Base-by-base conservation (phyloP, 2,797 vertebrate genomes). In the Halcyon badia region DNA sequence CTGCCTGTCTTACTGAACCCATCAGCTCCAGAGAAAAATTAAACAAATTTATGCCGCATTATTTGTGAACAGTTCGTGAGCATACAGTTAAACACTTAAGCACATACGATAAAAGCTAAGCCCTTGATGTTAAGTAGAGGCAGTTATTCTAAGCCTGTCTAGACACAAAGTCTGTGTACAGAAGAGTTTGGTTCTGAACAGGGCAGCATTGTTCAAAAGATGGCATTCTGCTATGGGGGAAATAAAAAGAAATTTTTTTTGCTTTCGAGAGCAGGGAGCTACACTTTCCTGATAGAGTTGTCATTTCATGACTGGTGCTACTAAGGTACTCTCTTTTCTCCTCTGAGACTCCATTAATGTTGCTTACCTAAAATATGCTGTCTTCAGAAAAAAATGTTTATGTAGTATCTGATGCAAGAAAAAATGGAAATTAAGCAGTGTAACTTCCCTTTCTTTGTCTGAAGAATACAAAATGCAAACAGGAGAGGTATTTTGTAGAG, bases 111-210 rank as follows among this genome's bases (percentile, higher is more conserved):
- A 82, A 86, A 30, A 20, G 56, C 62, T 51, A 69, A 14, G 44
- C 37, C 39, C 42, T 58, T 13, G 42, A 65, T 58, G 35, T 61
- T 56, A 62, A 82, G 37, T 51, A 52, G 70, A 72, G 89, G 20
- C 46, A 41, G 44, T 28, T 83, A 79, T 84, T 52, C 83, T 94
- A 30, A 62, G 62, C 24, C 91, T 90, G 90, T 89, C 93, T 93
- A 93, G 90, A 97, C 88, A 57, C 41, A 28, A 21, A 70, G 66
- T 95, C 97, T 97, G 66, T 9, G 0, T 37, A 46, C 52, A 60
- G 84, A 95, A 68, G 66, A 54, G 77, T 84, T 58, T 80, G 64
- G 81, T 94, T 92, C 66, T 66, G 85, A 94, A 73, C 83, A 84
- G 58, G 70, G 70, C 44, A 90, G 25, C 48, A 57, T 87, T 87